Conservation (phyloP, 1,140 invertebrate genomes). For the Bombus consobrinus region DNA sequence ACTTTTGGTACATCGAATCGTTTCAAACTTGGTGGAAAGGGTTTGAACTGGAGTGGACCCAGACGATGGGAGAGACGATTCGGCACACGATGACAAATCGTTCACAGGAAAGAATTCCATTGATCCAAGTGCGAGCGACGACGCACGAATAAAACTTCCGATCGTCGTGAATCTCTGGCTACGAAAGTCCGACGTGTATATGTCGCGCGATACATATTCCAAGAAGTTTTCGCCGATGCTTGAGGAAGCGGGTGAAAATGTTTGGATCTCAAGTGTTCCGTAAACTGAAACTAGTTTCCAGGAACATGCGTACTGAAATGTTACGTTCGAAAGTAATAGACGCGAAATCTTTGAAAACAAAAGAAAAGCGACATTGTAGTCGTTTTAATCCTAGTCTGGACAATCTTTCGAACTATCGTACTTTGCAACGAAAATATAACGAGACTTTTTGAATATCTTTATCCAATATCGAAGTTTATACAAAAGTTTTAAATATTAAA, state of each 20-base stretch:
- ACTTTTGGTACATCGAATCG: slow-evolving; percentile 32
- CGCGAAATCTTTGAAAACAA: neutral
- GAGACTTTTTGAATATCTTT: neutral
- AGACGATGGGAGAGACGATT: slow-evolving; percentile 2
- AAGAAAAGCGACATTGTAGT: too few species aligned
- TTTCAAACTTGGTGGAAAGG: slow-evolving; percentile 1
- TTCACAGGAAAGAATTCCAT: slow-evolving; percentile 31
- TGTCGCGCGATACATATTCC: neutral
- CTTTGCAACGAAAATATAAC: neutral
- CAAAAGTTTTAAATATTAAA: neutral
- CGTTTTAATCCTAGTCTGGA: too few species aligned
- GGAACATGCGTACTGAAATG: neutral
- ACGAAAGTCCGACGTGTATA: neutral
- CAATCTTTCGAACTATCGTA: neutral
- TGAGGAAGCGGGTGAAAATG: neutral
- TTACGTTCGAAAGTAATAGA: neutral
- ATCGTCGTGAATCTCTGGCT: neutral
- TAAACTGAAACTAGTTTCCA: neutral
- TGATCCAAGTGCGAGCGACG: neutral
- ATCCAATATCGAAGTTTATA: neutral
- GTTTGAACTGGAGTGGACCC: neutral
- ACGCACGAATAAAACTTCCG: slow-evolving; percentile 29
- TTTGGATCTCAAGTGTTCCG: neutral
- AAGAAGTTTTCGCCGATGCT: neutral
- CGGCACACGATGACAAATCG: slow-evolving; percentile 59